Evolutionary conservation across 2,797 vertebrate genomes (phyloP), one percentile per base, ranked within the genome.

Genomic region (Gouania willdenowi): DNA sequence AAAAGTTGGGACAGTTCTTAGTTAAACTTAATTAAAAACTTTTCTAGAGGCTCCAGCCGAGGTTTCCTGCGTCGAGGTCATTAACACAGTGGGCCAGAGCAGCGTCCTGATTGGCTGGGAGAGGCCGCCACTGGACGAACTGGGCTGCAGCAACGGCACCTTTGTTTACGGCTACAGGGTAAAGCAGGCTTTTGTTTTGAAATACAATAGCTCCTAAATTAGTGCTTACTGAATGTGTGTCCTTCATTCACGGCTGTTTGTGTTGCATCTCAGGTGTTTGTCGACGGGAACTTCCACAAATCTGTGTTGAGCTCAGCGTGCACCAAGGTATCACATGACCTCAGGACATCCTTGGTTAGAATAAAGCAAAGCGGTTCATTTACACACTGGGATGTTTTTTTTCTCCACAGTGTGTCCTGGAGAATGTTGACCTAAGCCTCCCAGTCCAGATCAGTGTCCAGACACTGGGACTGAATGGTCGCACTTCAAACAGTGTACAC

Each of bases 91-190:
- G 33, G 78, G 78, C 3, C 81, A 82, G 53, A 71, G 58, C 67
- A 69, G 83, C 55, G 76, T 90, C 47, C 18, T 86, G 77, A 73
- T 83, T 72, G 62, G 15, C 59, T 89, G 82, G 79, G 81, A 88
- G 66, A 77, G 74, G 43, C 86, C 87, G 0, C 30, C 53, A 0
- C 75, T 84, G 0, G 78, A 86, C 30, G 81, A 87, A 35, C 68
- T 85, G 45, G 81, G 79, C 71, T 84, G 73, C 58, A 89, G 84
- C 28, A 87, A 74, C 6, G 75, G 71, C 52, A 80, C 65, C 3
- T 88, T 80, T 53, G 70, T 82, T 55, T 78, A 82, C 9, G 85
- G 87, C 48, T 87, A 83, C 42, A 79, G 84, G 80, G 87, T 90
- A 77, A 14, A 3, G 73, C 22, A 24, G 9, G 38, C n/a, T n/a